Conservation (phyloP, 2,113 vertebrate species). For the Empidonax traillii region DNA sequence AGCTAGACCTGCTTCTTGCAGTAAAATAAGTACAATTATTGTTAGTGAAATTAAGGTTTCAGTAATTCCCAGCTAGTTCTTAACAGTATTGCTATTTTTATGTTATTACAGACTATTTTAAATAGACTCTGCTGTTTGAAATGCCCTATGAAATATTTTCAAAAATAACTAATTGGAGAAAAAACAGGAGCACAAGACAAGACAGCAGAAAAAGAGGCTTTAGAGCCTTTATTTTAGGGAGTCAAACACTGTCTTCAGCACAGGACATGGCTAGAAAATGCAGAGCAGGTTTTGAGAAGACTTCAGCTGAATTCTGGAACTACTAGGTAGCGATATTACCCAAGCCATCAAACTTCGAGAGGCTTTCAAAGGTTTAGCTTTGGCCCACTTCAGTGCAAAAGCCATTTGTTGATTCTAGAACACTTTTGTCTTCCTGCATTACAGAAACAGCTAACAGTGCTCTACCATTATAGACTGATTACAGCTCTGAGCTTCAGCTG, state of each 20-base stretch:
- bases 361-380: background rate
- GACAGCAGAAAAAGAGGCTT: background rate
- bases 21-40: background rate
- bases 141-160: background rate
- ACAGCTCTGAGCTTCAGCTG: background rate
- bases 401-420: background rate
- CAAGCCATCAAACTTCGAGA: background rate
- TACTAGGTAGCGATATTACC: background rate
- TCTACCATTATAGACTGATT: background rate
- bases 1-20: background rate
- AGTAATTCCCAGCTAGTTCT: background rate
- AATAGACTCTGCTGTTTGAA: background rate
- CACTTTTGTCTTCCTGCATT: background rate
- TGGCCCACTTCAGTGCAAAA: background rate
- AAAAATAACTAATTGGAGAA: background rate
- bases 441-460: background rate
- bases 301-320: background rate
- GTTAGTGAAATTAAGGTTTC: background rate
- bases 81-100: background rate
- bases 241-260: background rate
- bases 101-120: background rate
- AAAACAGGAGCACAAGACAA: background rate
- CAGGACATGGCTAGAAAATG: background rate
- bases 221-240: background rate
- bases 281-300: background rate